Percentiles rank a stretch among this genome's conserved stretches.
These are phyloP conservation scores for Paratrypauchen microcephalus DNA, from an alignment of 2,797 vertebrate species.

Conservation along the genomic window DNA sequence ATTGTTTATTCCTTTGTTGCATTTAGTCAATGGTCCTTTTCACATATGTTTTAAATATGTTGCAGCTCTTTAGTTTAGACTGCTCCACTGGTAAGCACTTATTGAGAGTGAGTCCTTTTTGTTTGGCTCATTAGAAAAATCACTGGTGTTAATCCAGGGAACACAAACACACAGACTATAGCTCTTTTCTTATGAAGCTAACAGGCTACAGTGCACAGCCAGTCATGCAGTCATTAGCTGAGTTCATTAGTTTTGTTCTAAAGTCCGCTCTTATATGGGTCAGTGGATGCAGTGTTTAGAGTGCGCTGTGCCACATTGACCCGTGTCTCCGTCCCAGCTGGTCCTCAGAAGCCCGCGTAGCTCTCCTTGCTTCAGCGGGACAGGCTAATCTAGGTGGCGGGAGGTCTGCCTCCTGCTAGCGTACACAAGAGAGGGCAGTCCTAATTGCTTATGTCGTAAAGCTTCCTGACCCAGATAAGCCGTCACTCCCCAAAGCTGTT, in stretches of 20 bases:
- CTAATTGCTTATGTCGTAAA: conserved; percentile 86
- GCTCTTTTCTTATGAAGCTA: conserved; percentile 24
- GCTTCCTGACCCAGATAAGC: conserved; percentile 83
- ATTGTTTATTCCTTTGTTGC: neutral
- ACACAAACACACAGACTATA: conserved; percentile 31
- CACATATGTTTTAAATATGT: conserved; percentile 5
- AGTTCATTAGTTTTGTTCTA: conserved; percentile 27
- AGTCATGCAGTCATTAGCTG: conserved; percentile 6
- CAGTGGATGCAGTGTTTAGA: conserved; percentile 36
- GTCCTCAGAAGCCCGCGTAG: conserved; percentile 49
- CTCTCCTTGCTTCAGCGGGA: conserved; percentile 50
- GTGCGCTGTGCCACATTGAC: conserved; percentile 30
- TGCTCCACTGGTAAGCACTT: conserved; percentile 14
- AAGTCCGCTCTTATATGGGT: conserved; percentile 51
- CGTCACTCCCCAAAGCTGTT: conserved; percentile 76
- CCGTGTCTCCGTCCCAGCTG: conserved; percentile 59
- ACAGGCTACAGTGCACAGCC: conserved; percentile 27
- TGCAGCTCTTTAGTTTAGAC: neutral
- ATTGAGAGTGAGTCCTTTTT: conserved; percentile 55
- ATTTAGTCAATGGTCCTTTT: neutral
- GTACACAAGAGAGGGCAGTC: conserved; percentile 62
- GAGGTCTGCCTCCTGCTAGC: conserved; percentile 76
- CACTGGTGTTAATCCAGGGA: conserved; percentile 45
- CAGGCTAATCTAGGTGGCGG: conserved; percentile 74
- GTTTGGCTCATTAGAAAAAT: conserved; percentile 56